Conservation (phyloP, 2,113 vertebrate species). For the Microcebus lehilahytsara region DNA sequence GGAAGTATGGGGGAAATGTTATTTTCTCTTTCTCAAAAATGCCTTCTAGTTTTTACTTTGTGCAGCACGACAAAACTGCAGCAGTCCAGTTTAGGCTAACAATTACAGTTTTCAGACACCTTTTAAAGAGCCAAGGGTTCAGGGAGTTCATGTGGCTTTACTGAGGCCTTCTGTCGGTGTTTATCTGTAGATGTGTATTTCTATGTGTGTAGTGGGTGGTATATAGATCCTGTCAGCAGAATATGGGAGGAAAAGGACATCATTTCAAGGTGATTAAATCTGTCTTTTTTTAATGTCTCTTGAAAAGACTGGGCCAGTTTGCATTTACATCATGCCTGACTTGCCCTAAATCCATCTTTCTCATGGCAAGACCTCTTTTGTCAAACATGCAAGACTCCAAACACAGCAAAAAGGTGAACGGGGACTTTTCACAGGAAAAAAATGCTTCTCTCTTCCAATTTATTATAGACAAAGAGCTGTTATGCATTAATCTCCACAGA, state of each 20-base stretch:
- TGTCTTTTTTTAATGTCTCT: not conserved
- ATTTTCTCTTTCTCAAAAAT: not conserved
- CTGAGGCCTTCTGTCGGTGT: not conserved
- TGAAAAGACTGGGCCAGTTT: not conserved
- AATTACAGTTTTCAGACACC: not conserved
- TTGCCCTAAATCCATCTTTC: not conserved
- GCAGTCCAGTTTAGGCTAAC: not conserved
- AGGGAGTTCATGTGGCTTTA: not conserved
- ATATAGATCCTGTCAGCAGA: too few relatives aligned
- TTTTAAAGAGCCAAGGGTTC: not conserved
- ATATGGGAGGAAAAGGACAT: not conserved
- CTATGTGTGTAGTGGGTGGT: rapidly evolving
- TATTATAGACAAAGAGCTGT: not conserved
- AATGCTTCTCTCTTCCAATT: not conserved
- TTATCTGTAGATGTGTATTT: not conserved
- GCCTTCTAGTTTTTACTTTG: not conserved
- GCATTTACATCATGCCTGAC: not conserved
- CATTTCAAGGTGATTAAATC: not conserved
- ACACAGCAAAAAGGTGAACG: not conserved
- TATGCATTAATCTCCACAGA: not conserved
- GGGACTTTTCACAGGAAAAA: not conserved
- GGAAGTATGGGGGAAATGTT: not conserved
- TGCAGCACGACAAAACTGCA: not conserved
- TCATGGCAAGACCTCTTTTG: not conserved
- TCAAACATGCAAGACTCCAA: not conserved